These are phyloP conservation scores for Yponomeuta cagnagella DNA, from an alignment of 2,888 invertebrate genomes.

Conservation along the genomic window DNA sequence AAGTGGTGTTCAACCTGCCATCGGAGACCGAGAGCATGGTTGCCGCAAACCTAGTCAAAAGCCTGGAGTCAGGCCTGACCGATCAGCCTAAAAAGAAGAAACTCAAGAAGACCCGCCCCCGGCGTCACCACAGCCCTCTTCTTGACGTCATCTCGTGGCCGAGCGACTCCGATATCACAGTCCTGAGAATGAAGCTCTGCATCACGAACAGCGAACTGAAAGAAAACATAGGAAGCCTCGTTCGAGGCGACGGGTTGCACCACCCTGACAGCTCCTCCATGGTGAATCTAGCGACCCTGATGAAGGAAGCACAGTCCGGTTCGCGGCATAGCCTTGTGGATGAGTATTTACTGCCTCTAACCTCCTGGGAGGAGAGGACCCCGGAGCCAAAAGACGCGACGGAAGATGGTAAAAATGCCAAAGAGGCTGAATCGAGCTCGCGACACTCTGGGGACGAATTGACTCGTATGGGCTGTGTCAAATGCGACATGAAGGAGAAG, in stretches of 20 bases:
- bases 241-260: constrained; percentile 75
- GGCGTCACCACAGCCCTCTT: constrained; percentile 38
- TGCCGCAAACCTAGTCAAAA: constrained; percentile 42
- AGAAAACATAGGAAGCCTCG: constrained; percentile 56
- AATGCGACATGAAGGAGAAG: constrained; percentile 32
- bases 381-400: constrained; percentile 27
- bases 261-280: constrained; percentile 74
- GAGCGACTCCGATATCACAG: constrained; percentile 77
- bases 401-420: constrained; percentile 21
- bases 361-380: constrained; percentile 71
- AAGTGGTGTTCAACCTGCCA: constrained; percentile 55
- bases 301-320: constrained; percentile 51
- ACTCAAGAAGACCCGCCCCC: constrained; percentile 38
- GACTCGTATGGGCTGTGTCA: background rate
- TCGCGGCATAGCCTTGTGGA: constrained; percentile 58
- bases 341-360: constrained; percentile 72
- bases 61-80: constrained; percentile 49
- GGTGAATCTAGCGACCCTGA: constrained; percentile 75
- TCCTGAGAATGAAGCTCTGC: constrained; percentile 67
- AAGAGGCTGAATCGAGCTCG: background rate
- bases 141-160: constrained; percentile 65
- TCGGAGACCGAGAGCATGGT: constrained; percentile 37
- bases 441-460: background rate
- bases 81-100: constrained; percentile 35
- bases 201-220: constrained; percentile 50